Evolutionary conservation across 2,888 invertebrate genomes (phyloP).

Genomic region (Eudemis profundana): DNA sequence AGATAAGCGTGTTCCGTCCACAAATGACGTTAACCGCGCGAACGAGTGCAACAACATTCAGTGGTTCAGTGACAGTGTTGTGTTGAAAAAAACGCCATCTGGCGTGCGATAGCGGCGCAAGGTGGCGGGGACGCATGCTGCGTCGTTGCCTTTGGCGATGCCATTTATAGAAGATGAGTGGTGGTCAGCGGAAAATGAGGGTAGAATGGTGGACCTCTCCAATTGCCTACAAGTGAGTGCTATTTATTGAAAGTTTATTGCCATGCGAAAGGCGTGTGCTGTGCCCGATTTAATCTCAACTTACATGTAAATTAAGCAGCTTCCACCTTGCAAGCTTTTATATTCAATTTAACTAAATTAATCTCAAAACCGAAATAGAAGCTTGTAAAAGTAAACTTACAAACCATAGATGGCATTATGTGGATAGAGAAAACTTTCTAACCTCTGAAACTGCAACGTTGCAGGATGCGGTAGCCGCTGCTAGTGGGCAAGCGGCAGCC

Average conservation of each 20-base stretch:
- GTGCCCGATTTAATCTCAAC: conserved; percentile 1
- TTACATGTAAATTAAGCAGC: background rate
- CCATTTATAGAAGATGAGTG: conserved; percentile 98
- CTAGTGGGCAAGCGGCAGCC: conserved; percentile 81
- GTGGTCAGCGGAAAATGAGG: conserved; percentile 98
- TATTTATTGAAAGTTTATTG: conserved; percentile 11
- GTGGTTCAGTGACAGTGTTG: conserved; percentile 39
- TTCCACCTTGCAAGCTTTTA: background rate
- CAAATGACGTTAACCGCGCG: conserved; percentile 37
- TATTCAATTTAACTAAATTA: background rate
- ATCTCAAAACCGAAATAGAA: background rate
- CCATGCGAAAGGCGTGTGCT: conserved; percentile 34
- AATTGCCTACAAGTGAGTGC: conserved; percentile 92
- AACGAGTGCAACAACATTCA: conserved; percentile 36
- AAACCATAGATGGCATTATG: background rate
- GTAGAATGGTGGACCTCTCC: conserved; percentile 96
- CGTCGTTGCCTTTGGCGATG: conserved; percentile 91
- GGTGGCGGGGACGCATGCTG: conserved; percentile 88
- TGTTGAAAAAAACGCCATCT: conserved; percentile 39
- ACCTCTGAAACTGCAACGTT: conserved; percentile 55
- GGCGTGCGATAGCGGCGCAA: conserved; percentile 76
- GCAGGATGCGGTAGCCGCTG: conserved; percentile 87
- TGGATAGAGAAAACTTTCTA: background rate
- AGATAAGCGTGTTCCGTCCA: conserved; percentile 74
- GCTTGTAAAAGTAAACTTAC: background rate